Conservation (phyloP, 2,797 vertebrate species). For the Ispidina picta region DNA sequence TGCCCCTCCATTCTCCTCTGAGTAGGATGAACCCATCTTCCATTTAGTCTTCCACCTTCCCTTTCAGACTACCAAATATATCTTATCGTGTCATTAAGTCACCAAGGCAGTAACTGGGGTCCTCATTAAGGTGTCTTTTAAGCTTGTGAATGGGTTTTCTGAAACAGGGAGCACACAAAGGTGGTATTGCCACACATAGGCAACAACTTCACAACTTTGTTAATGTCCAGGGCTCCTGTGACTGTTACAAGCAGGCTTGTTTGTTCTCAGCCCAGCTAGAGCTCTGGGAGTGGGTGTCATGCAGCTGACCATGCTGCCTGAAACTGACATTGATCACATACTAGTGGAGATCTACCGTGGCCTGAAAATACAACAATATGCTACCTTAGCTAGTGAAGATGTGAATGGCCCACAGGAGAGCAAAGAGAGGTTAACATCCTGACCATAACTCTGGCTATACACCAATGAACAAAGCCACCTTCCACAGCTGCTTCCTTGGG, state of each 20-base stretch:
- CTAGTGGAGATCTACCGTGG: neutral
- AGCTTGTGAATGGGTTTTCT: neutral
- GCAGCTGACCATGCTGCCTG: neutral
- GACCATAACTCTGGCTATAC: rapidly evolving
- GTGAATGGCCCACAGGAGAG: neutral
- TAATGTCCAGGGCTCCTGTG: neutral
- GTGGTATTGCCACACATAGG: neutral
- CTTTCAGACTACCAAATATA: neutral
- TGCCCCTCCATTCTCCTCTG: rapidly evolving
- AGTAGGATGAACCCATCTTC: neutral
- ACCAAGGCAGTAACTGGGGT: neutral
- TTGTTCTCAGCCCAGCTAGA: neutral
- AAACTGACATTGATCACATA: rapidly evolving
- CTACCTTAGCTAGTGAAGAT: neutral
- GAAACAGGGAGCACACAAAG: neutral
- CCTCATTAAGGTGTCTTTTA: neutral
- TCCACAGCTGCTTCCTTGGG: neutral
- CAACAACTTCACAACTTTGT: neutral
- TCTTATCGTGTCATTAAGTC: neutral
- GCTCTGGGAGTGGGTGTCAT: too few species aligned
- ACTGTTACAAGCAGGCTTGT: neutral
- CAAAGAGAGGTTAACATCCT: neutral
- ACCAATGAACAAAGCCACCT: neutral
- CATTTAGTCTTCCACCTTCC: neutral
- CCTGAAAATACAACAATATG: rapidly evolving